Conservation (phyloP, 2,888 invertebrate genomes). For the Linnaemya tessellans region DNA sequence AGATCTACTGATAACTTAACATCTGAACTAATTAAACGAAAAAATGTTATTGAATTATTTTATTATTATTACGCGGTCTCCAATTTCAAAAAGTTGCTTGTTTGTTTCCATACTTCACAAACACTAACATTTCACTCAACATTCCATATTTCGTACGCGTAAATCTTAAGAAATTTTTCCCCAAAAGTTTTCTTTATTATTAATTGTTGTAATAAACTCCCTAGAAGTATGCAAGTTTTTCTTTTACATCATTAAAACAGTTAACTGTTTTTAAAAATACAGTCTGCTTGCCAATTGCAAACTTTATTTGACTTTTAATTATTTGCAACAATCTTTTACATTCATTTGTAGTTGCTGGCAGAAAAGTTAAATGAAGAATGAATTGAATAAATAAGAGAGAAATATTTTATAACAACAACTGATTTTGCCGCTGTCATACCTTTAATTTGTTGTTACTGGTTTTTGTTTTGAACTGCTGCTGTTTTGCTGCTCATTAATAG, state of each 20-base stretch:
- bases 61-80: background rate
- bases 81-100: background rate
- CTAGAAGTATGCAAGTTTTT: slow-evolving; percentile 44
- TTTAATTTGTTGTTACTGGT: slow-evolving; percentile 8
- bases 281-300: slow-evolving; percentile 41
- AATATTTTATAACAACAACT: background rate
- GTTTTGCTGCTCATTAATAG: slow-evolving; percentile 68
- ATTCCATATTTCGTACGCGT: background rate
- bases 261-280: slow-evolving; percentile 16
- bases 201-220: background rate
- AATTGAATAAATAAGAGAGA: background rate
- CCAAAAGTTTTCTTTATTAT: slow-evolving; percentile 10
- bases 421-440: slow-evolving; percentile 25
- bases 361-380: slow-evolving; percentile 10
- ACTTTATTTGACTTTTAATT: slow-evolving; percentile 60
- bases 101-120: background rate
- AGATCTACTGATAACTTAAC: too few relatives aligned
- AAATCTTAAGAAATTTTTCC: background rate
- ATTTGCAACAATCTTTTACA: slow-evolving; percentile 61
- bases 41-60: too few relatives aligned
- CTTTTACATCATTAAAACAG: slow-evolving; percentile 30
- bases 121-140: background rate
- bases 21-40: too few relatives aligned
- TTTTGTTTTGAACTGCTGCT: background rate
- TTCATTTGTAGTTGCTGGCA: slow-evolving; percentile 33